Evolutionary conservation across 2,797 vertebrate species (phyloP).

Genomic region (Hydrophis major): DNA sequence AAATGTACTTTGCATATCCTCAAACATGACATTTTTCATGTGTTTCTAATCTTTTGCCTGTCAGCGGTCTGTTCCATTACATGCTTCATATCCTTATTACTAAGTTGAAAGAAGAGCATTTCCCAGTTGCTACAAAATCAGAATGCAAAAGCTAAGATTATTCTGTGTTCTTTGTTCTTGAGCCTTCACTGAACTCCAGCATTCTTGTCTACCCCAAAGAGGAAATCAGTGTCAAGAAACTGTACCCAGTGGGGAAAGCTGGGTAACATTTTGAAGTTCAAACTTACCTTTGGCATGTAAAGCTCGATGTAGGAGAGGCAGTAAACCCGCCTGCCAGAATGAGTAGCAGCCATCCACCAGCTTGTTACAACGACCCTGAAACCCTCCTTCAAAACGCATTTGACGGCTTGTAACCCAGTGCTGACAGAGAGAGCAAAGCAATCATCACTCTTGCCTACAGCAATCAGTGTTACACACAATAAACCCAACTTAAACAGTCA

Average conservation of each 20-base stretch:
- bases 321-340: constrained; percentile 94
- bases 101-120: neutral
- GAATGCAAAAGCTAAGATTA: neutral
- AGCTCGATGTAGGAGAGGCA: constrained; percentile 90
- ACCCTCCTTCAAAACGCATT: constrained; percentile 95
- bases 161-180: neutral
- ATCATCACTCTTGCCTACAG: accelerated
- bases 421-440: constrained; percentile 60
- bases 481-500: neutral
- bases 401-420: constrained; percentile 91
- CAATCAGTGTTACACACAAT: neutral
- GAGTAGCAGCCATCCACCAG: constrained; percentile 98
- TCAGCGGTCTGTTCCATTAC: neutral
- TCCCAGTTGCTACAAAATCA: neutral
- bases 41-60: neutral
- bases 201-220: neutral
- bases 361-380: constrained; percentile 97
- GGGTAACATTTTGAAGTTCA: neutral
- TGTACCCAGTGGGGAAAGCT: neutral
- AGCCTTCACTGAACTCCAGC: neutral
- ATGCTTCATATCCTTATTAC: neutral
- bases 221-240: neutral
- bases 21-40: neutral
- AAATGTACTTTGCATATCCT: neutral
- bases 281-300: constrained; percentile 84